Percentiles rank a stretch among this genome's conserved stretches.
These are phyloP conservation scores for Varroa destructor DNA, from an alignment of 1,140 invertebrate species.

Conservation along the genomic window DNA sequence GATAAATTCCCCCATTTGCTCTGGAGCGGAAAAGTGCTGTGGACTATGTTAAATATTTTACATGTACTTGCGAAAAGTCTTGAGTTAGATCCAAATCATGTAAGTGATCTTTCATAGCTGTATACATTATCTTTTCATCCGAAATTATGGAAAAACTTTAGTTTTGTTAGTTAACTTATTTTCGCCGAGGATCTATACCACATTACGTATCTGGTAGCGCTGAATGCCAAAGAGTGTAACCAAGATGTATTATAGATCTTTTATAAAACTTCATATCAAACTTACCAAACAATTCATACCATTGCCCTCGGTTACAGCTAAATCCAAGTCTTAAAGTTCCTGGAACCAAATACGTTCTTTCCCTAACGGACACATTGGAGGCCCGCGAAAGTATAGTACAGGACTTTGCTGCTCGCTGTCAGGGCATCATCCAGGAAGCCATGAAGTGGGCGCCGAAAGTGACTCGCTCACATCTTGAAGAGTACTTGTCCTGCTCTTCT, in stretches of 20 bases:
- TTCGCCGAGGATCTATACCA: too few species aligned
- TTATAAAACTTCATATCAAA: too few species aligned
- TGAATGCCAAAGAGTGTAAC: too few species aligned
- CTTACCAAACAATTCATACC: conserved; percentile 32
- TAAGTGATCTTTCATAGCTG: background rate
- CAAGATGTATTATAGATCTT: conserved; percentile 25
- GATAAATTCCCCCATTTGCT: conserved; percentile 64
- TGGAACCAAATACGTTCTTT: conserved; percentile 64
- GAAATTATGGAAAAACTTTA: background rate
- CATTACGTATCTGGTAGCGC: too few species aligned
- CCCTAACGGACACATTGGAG: conserved; percentile 77
- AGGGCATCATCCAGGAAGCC: conserved; percentile 85
- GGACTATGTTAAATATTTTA: conserved; percentile 93
- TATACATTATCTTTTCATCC: background rate
- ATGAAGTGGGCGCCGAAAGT: conserved; percentile 95
- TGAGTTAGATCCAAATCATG: conserved; percentile 47
- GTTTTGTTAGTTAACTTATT: too few species aligned
- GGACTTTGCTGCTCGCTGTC: conserved; percentile 80
- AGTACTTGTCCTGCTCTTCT: conserved; percentile 42
- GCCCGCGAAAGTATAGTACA: conserved; percentile 62
- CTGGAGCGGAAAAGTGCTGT: conserved; percentile 67
- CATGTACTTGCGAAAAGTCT: conserved; percentile 78
- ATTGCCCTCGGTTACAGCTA: background rate
- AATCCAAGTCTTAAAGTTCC: conserved; percentile 58
- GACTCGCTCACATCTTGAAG: conserved; percentile 78